Evolutionary conservation across 2,113 vertebrate genomes (phyloP).

Genomic region (Pangasianodon hypophthalmus): DNA sequence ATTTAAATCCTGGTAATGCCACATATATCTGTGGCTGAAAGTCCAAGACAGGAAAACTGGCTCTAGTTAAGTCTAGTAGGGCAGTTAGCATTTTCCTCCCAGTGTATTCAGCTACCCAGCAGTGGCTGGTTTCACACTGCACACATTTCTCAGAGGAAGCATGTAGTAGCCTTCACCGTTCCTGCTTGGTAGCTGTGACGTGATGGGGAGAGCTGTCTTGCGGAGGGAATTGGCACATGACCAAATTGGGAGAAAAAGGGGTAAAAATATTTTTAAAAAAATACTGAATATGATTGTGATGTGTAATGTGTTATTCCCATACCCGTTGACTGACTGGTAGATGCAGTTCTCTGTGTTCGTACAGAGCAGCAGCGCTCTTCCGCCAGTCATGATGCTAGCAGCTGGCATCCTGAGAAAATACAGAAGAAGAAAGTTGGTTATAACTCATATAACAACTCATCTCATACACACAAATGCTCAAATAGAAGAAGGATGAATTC

Average conservation of each 20-base stretch:
- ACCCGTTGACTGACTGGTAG: slow-evolving; percentile 81
- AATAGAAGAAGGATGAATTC: not conserved
- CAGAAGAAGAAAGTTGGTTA: slow-evolving; percentile 20
- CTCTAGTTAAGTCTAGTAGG: not conserved
- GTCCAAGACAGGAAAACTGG: not conserved
- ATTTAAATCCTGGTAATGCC: not conserved
- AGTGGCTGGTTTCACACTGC: not conserved
- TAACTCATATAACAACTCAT: not conserved
- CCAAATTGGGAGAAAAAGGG: not conserved
- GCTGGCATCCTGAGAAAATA: slow-evolving; percentile 73
- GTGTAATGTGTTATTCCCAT: slow-evolving; percentile 50
- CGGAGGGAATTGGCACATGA: not conserved
- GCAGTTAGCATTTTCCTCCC: not conserved
- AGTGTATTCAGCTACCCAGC: not conserved
- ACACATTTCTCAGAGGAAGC: not conserved
- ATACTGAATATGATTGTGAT: not conserved
- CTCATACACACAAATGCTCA: not conserved
- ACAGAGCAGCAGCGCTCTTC: slow-evolving; percentile 79
- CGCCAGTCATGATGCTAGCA: slow-evolving; percentile 91
- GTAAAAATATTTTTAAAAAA: too few species aligned
- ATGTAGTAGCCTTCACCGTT: not conserved
- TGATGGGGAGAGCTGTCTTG: not conserved
- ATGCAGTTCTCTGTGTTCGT: slow-evolving; percentile 78
- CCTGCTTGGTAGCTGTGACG: not conserved
- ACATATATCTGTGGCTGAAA: not conserved